Conservation (phyloP, 2,113 vertebrate genomes). For the Platichthys stellatus region DNA sequence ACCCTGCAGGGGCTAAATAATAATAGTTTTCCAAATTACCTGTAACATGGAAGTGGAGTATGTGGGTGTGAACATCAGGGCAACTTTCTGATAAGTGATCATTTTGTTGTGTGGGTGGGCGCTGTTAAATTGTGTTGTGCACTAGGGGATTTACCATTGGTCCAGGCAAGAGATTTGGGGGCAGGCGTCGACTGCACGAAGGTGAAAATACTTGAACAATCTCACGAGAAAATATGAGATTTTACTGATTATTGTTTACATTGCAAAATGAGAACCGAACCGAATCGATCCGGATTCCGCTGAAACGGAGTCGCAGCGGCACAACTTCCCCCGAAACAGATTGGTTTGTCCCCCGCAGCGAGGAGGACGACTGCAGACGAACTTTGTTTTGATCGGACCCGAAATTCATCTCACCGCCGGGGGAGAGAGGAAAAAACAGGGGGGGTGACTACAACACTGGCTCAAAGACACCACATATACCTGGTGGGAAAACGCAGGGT, state of each 20-base stretch:
- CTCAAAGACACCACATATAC: constrained; percentile 58
- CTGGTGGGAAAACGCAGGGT: constrained; percentile 53
- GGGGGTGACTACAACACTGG: constrained; percentile 53
- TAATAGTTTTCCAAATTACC: background rate
- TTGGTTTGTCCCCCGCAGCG: constrained; percentile 41
- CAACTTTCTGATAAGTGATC: constrained; percentile 60
- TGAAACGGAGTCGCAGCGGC: constrained; percentile 52
- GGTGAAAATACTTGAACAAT: constrained; percentile 77
- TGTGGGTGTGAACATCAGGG: constrained; percentile 28
- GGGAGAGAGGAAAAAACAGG: constrained; percentile 50
- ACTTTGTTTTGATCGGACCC: constrained; percentile 76
- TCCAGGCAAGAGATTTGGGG: constrained; percentile 64
- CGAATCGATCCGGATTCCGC: constrained; percentile 83
- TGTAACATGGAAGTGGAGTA: constrained; percentile 1
- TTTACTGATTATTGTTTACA: constrained; percentile 87
- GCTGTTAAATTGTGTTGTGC: constrained; percentile 57
- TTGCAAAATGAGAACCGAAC: constrained; percentile 82
- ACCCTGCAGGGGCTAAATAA: background rate
- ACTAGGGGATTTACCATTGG: constrained; percentile 58
- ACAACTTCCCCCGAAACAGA: constrained; percentile 65
- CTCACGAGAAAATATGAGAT: constrained; percentile 87
- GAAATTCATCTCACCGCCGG: constrained; percentile 70
- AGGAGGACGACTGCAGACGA: constrained; percentile 54
- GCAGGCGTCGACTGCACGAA: constrained; percentile 76
- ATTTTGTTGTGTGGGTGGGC: constrained; percentile 56